These are phyloP conservation scores for Xiphophorus maculatus DNA, from an alignment of 2,113 vertebrate genomes.

Conservation along the genomic window DNA sequence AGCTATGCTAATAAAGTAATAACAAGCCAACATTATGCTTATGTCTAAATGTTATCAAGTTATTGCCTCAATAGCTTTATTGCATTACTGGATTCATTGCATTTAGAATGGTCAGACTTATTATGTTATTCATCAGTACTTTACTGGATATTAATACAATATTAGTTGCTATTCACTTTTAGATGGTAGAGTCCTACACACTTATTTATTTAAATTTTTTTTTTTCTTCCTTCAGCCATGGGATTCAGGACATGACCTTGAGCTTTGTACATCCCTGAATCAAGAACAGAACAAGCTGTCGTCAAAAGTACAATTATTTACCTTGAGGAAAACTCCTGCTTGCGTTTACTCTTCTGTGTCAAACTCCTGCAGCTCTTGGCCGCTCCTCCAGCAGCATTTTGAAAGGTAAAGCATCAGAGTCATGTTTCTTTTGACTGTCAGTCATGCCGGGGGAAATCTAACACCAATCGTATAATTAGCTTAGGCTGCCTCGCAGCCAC, in stretches of 20 bases:
- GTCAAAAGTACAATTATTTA: background rate
- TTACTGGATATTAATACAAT: background rate
- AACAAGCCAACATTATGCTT: background rate
- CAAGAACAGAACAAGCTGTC: background rate
- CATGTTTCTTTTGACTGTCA: constrained; percentile 25
- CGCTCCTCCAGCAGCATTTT: constrained; percentile 16
- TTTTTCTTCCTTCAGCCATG: background rate
- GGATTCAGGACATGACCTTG: background rate
- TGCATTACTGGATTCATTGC: background rate
- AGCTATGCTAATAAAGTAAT: background rate
- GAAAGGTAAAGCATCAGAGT: constrained; percentile 41
- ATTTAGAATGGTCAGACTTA: background rate
- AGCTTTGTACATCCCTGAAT: background rate
- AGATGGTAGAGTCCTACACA: background rate
- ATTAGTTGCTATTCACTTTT: background rate
- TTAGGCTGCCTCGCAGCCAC: constrained; percentile 45
- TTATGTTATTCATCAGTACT: background rate
- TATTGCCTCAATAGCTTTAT: background rate
- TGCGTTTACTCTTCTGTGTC: background rate
- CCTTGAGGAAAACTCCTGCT: background rate
- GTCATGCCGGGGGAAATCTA: constrained; percentile 31
- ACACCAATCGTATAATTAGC: constrained; percentile 64
- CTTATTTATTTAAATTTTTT: background rate
- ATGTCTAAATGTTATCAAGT: background rate
- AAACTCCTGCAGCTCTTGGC: background rate